Evolutionary conservation across 2,113 vertebrate genomes (phyloP), one percentile per base, ranked within the genome.

Genomic region (Rhagologus leucostigma): DNA sequence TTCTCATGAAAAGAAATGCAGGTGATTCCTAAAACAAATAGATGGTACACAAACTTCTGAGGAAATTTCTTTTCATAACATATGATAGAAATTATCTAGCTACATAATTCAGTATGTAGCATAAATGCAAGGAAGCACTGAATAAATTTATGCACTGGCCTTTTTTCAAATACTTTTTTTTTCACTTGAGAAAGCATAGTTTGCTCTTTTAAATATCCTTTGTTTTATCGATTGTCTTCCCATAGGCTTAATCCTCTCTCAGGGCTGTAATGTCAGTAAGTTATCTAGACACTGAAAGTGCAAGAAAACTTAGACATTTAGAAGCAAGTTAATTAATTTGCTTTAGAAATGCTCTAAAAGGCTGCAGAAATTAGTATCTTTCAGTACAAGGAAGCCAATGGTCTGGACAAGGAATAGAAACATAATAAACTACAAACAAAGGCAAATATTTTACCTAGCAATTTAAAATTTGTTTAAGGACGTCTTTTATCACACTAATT

Each of bases 231-330:
- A 39, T 67, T 91, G 41, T 60, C 70, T 85, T 84, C 75, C 87
- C 63, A 85, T 15, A 89, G 82, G 82, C 78, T 89, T 80, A 83
- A 67, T 76, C 77, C 46, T 70, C 37, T 85, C 46, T 46, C 53
- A 74, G 75, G 91, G 50, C 60, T 93, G 42, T 92, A 94, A 90
- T 74, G 75, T 79, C 91, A 93, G 39, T 73, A 96, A 80, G 87
- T 73, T 46, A 80, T 33, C 39, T 80, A 80, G 67, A 80, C 93
- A 91, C 90, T 91, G 74, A 80, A 95, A 94, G 35, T 77, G 79
- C 82, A 94, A 90, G 92, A 90, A 91, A 96, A 90, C 68, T 76
- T 57, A 59, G 93, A 96, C 90, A 95, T 96, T 95, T 87, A 91
- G 39, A 96, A 86, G 78, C 71, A 44, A 93, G 83, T 24, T 77